Evolutionary conservation across 2,113 vertebrate genomes (phyloP), one percentile per base, ranked within the genome.

Genomic region (Hypocryptadius cinnamomeus): DNA sequence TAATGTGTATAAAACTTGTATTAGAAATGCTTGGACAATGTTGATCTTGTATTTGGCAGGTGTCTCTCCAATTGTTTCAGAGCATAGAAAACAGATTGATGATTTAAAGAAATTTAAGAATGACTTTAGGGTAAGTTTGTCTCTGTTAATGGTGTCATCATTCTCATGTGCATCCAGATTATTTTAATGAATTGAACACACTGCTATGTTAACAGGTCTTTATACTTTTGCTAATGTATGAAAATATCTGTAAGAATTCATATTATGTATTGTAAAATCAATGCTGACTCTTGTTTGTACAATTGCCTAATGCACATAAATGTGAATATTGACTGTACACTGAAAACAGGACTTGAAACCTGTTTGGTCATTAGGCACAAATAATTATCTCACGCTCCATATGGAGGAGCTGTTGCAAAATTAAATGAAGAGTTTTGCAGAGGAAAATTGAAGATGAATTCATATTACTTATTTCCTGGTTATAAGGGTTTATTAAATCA

Each of bases 51-150:
- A 2, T 96, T 96, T 94, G 97, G 82, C 87, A 99, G 99, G 98
- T 97, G 97, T 98, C 73, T 98, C 98, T 90, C 98, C 98, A 87
- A 97, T 99, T 98, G 97, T 98, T 97, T 98, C 98, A 93, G 99
- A 99, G 96, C 99, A 99, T 93, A 99, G 98, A 98, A 99, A 99
- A 97, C 99, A 99, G 97, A 98, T 99, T 94, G 99, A 99, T 97
- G 99, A 99, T 98, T 98, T 99, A 98, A 99, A 99, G 98, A 99
- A 99, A 97, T 99, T 99, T 98, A 99, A 99, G 98, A 99, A 98
- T 94, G 99, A 99, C 97, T 99, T 99, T 98, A 98, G 99, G 98
- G 99, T 99, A 98, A 99, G 99, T 98, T 48, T 85, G 9, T 71
- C 51, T 70, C 23, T 82, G 11, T 73, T 72, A n/a, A 33, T 39